Base-by-base conservation (phyloP, 2,797 vertebrate species). In the Petrocephalus schoutedeni region DNA sequence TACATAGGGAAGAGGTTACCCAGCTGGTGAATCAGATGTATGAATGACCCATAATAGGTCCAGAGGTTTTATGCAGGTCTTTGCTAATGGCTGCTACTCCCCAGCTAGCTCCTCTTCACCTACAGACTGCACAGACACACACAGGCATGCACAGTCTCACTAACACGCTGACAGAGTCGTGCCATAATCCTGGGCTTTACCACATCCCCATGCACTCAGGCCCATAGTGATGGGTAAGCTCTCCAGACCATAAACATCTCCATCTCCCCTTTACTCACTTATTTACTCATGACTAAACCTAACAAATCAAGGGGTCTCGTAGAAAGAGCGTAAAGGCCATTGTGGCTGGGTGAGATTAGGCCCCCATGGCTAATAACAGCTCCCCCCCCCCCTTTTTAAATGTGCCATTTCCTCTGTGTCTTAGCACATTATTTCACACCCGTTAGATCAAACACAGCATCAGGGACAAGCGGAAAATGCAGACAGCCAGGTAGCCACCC, bases 401-500 rank as follows among this genome's bases (percentile, higher is more conserved):
- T 51, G 16, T 88, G 86, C 86, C 88, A 54, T 88, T 88, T 87
- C 86, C 23, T 87, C 85, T 74, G 80, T 86, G 87, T 90, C 89
- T 56, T 86, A 85, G 61, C 86, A 86, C 91, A 89, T 87, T 58
- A 89, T 90, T 90, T 91, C 85, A 88, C 67, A 87, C 80, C 80
- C 87, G 89, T 93, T 89, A 91, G 87, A 90, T 92, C 91, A 91
- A 90, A 90, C 90, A 90, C 56, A 80, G 88, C 90, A 93, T 92
- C 91, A 93, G 89, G 91, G 85, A 89, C 90, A 89, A 92, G 91
- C 91, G 92, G 89, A 91, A 89, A 58, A 58, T 7, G 4, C 49
- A 51, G 56, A 1, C 16, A 58, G 16, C 4, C 56, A 58, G 16
- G 56, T 58, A 58, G 56, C 56, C 56, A n/a, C 1, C 16, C 56